These are phyloP conservation scores for Drosophila yooni DNA, from an alignment of 2,888 invertebrate species.

Conservation along the genomic window DNA sequence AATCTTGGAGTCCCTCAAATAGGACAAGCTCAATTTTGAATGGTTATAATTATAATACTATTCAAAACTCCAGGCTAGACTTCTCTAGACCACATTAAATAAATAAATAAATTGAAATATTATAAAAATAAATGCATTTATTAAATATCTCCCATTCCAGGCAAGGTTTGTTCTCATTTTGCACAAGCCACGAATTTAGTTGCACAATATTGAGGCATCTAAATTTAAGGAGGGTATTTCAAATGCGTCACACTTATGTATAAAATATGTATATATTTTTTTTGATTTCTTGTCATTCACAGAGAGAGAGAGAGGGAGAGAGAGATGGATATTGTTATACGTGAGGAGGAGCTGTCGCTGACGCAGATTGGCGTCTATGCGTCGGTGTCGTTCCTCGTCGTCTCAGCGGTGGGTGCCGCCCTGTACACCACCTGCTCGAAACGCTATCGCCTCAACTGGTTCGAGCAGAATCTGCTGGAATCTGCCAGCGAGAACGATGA, in stretches of 20 bases:
- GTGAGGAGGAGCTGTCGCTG: constrained; percentile 84
- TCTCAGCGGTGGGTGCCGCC: constrained; percentile 85
- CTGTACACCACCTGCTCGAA: constrained; percentile 86
- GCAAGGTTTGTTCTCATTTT: fast-evolving
- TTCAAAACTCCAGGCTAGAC: no score
- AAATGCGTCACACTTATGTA: not conserved
- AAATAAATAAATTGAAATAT: not conserved
- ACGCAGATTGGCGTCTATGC: constrained; percentile 85
- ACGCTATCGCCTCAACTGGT: constrained; percentile 87
- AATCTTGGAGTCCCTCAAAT: fast-evolving
- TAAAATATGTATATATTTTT: fast-evolving
- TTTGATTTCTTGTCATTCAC: not conserved
- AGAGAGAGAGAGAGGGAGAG: not conserved
- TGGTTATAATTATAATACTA: no score
- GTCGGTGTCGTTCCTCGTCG: constrained; percentile 85
- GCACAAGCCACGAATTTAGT: not conserved
- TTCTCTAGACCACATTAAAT: no score
- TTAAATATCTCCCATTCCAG: not conserved
- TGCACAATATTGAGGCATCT: not conserved
- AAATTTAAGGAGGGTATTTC: not conserved
- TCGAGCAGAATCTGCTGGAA: constrained; percentile 87
- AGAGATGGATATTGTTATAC: constrained; percentile 83
- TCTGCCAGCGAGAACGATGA: constrained; percentile 85
- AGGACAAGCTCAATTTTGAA: not conserved
- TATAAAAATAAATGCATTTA: not conserved